Conservation (phyloP, 2,797 vertebrate species). For the Lophius americanus region DNA sequence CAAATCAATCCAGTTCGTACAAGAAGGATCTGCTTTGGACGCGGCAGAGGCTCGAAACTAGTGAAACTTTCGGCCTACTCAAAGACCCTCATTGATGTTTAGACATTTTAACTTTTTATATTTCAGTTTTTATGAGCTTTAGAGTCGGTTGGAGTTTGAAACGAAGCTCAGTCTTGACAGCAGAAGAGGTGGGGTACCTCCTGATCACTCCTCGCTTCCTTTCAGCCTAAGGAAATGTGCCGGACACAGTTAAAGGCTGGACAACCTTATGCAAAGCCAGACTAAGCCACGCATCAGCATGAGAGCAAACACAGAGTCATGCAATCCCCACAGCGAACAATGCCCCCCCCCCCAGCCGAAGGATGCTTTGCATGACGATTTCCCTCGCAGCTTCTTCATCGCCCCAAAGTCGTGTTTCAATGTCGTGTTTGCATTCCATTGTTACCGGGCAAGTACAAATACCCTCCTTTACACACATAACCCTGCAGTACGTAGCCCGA, state of each 20-base stretch:
- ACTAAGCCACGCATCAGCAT: slow-evolving; percentile 74
- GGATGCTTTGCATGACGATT: slow-evolving; percentile 83
- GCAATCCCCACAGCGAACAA: slow-evolving; percentile 72
- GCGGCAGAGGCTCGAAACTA: too few species aligned
- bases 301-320: slow-evolving; percentile 67
- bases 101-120: too few species aligned
- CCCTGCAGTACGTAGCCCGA: slow-evolving; percentile 53
- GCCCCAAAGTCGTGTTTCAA: slow-evolving; percentile 72
- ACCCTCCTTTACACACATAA: slow-evolving; percentile 67
- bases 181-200: slow-evolving; percentile 65
- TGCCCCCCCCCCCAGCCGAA: slow-evolving; percentile 36
- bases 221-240: slow-evolving; percentile 79
- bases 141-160: slow-evolving; percentile 54
- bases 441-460: slow-evolving; percentile 78
- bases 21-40: too few species aligned
- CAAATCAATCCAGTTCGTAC: too few species aligned
- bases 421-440: slow-evolving; percentile 82
- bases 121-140: background rate
- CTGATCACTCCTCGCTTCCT: slow-evolving; percentile 66
- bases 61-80: too few species aligned
- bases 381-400: slow-evolving; percentile 80
- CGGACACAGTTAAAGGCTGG: slow-evolving; percentile 74
- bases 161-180: slow-evolving; percentile 46
- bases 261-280: slow-evolving; percentile 74
- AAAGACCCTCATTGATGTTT: too few species aligned